Evolutionary conservation across 1,140 invertebrate genomes (phyloP).

Genomic region (Nasonia giraulti): DNA sequence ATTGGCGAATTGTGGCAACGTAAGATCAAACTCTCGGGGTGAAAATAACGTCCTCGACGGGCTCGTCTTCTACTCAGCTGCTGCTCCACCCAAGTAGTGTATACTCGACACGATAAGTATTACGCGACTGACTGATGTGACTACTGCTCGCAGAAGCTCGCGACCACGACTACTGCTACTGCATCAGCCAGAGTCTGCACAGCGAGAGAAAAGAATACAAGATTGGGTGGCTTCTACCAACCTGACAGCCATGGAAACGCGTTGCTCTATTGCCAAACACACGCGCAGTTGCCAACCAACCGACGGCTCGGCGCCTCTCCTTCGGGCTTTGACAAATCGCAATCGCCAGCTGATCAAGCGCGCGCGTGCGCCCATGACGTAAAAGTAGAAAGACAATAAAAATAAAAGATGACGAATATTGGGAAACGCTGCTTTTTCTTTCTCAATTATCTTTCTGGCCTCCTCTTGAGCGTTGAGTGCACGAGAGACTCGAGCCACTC

Average conservation of each 20-base stretch:
- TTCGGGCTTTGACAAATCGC: neutral
- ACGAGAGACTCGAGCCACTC: no score
- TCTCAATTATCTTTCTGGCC: neutral
- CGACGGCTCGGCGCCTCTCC: neutral
- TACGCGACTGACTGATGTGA: neutral
- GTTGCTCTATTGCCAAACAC: conserved; percentile 37
- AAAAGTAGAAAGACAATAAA: neutral
- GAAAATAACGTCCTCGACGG: conserved; percentile 1
- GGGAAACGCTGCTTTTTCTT: neutral
- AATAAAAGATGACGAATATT: conserved; percentile 25
- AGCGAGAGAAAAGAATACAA: neutral
- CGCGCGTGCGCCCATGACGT: neutral
- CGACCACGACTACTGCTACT: neutral
- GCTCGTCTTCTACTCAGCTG: neutral
- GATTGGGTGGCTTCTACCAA: conserved; percentile 20
- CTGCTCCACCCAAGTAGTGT: neutral
- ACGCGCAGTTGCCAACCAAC: conserved; percentile 36
- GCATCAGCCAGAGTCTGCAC: neutral
- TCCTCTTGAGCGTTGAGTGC: no score
- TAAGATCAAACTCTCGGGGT: neutral
- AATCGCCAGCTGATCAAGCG: neutral
- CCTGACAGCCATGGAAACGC: conserved; percentile 46
- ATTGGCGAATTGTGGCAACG: conserved; percentile 36
- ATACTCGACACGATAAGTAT: neutral
- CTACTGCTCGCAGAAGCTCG: no score